Evolutionary conservation across 2,797 vertebrate species (phyloP).

Genomic region (Paguma larvata): DNA sequence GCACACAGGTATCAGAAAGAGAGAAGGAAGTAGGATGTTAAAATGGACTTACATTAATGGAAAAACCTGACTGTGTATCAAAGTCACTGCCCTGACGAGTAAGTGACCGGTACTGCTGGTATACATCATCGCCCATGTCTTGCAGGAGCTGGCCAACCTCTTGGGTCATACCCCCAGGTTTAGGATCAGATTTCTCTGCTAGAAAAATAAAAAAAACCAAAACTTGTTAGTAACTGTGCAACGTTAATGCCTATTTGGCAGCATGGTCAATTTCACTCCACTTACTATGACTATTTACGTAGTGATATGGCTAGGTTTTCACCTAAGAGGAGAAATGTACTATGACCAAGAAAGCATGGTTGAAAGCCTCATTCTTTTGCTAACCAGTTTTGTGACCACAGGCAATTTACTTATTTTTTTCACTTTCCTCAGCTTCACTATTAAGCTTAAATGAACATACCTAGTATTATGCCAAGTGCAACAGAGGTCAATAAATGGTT

Average conservation of each 20-base stretch:
- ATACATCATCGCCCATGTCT: slow-evolving; percentile 96
- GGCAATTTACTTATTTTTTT: slow-evolving; percentile 8
- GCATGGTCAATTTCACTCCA: not conserved
- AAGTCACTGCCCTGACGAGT: slow-evolving; percentile 96
- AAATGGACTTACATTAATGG: slow-evolving; percentile 93
- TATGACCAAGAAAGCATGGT: not conserved
- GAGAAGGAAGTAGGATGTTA: not conserved
- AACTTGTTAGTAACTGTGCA: not conserved
- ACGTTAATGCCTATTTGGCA: not conserved
- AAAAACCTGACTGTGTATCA: slow-evolving; percentile 95
- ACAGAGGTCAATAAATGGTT: not conserved
- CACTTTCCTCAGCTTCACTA: slow-evolving; percentile 19
- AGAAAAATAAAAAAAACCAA: slow-evolving; percentile 84
- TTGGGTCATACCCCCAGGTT: slow-evolving; percentile 90
- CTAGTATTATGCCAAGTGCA: not conserved
- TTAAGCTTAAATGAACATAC: slow-evolving; percentile 8
- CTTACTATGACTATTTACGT: not conserved
- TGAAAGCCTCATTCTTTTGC: slow-evolving; percentile 2
- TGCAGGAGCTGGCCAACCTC: slow-evolving; percentile 96
- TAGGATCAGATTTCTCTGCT: slow-evolving; percentile 93
- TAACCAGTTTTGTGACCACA: not conserved
- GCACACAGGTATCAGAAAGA: not conserved
- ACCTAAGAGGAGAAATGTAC: not conserved
- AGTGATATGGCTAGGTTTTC: slow-evolving; percentile 13
- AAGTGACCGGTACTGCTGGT: slow-evolving; percentile 95